Conservation (phyloP, 2,797 vertebrate genomes). For the Takifugu ocellatus region DNA sequence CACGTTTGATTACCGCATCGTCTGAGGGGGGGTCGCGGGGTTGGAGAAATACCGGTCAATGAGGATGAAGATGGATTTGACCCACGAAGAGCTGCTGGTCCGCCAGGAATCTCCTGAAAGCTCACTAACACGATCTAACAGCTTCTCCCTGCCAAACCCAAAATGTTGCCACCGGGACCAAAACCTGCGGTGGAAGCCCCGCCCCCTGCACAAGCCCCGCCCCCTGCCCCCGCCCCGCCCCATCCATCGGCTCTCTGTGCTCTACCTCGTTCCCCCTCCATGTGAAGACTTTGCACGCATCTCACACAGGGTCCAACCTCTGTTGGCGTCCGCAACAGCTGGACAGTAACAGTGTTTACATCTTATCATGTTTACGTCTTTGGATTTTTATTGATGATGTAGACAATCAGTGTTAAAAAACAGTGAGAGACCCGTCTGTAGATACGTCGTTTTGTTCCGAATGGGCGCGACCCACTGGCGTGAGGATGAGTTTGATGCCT, state of each 20-base stretch:
- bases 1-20: constrained; percentile 83
- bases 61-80: constrained; percentile 15
- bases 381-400: constrained; percentile 59
- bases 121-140: constrained; percentile 32
- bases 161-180: constrained; percentile 17
- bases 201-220: too few species aligned
- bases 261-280: constrained; percentile 61
- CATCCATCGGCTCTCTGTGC: constrained; percentile 44
- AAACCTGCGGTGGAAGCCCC: neutral
- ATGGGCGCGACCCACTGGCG: constrained; percentile 20
- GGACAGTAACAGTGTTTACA: constrained; percentile 62
- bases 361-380: constrained; percentile 49
- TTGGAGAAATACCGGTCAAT: neutral
- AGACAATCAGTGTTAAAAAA: constrained; percentile 73
- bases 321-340: constrained; percentile 31
- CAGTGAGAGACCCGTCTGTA: constrained; percentile 9
- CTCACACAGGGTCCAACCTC: constrained; percentile 57
- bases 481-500: constrained; percentile 50
- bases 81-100: constrained; percentile 20
- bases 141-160: constrained; percentile 61
- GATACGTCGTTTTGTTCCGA: constrained; percentile 26
- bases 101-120: constrained; percentile 13
- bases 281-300: constrained; percentile 29
- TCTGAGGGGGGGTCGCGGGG: constrained; percentile 55
- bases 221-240: too few species aligned